phyloP scores from a whole-genome alignment of 37 sponge, comb jelly and placozoan genomes.

The Halisarca cf. caerulea region DNA sequence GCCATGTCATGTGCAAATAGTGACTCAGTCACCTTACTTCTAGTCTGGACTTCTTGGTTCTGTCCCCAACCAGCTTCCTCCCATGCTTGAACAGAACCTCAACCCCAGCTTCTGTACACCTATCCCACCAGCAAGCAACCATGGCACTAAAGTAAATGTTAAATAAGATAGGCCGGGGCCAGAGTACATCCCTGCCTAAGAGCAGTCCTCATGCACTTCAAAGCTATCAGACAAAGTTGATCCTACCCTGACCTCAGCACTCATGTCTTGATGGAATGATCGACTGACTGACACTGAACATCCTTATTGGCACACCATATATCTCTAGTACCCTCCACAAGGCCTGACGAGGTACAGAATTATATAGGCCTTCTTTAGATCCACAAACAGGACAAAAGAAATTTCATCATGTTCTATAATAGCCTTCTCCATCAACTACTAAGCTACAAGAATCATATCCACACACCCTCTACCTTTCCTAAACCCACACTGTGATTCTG shows the following conservation, averaged over 20 bases:
- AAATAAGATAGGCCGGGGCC: slow-evolving; percentile 32
- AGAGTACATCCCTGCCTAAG: slow-evolving; percentile 49
- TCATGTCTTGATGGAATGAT: background rate
- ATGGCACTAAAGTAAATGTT: slow-evolving; percentile 48
- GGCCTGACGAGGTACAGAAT: slow-evolving; percentile 18
- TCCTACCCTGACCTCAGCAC: slow-evolving; percentile 33
- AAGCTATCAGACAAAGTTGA: background rate
- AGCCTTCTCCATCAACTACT: slow-evolving; percentile 47
- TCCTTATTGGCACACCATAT: slow-evolving; percentile 21
- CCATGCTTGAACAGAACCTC: slow-evolving; percentile 27
- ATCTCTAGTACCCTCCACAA: slow-evolving; percentile 3
- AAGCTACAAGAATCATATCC: slow-evolving; percentile 40
- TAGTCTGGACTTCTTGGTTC: too few relatives aligned
- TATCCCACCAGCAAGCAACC: background rate
- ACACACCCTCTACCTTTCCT: slow-evolving; percentile 37
- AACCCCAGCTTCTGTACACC: background rate
- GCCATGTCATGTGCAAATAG: slow-evolving; percentile 10
- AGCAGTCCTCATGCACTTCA: too few relatives aligned
- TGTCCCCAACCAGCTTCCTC: slow-evolving; percentile 39
- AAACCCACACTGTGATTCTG: slow-evolving; percentile 60
- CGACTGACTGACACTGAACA: background rate
- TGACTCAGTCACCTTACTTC: background rate
- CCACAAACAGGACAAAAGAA: background rate
- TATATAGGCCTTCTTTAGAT: too few relatives aligned
- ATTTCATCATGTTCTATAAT: slow-evolving; percentile 37